phyloP scores from a whole-genome alignment of 2,797 vertebrate species.

The Falco cherrug region DNA sequence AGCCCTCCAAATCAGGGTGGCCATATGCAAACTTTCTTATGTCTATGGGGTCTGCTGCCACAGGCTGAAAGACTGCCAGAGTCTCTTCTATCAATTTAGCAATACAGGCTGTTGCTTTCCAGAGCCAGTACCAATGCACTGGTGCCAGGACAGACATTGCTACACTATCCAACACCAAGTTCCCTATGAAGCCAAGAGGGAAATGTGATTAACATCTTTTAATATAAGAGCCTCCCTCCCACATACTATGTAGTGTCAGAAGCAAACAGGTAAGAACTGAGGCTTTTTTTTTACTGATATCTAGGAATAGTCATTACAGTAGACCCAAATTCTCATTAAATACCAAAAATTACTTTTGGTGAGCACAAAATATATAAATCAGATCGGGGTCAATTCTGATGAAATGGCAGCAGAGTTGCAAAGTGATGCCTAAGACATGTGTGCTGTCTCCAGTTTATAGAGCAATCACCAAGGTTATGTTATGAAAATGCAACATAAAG shows the following conservation, averaged over 20 bases:
- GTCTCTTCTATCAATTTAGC: background rate
- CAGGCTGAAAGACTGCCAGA: background rate
- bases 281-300: background rate
- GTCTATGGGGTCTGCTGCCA: fast-evolving
- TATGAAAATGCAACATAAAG: background rate
- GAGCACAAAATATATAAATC: background rate
- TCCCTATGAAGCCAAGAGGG: background rate
- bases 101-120: background rate
- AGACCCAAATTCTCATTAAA: background rate
- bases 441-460: background rate
- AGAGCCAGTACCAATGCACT: background rate
- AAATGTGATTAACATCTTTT: background rate
- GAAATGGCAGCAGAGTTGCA: background rate
- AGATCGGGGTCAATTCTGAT: background rate
- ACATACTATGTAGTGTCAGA: background rate
- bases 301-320: background rate
- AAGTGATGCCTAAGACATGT: background rate
- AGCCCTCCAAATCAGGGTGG: background rate
- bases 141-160: background rate
- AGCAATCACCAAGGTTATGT: background rate
- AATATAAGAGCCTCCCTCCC: background rate
- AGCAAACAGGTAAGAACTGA: background rate
- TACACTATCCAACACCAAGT: background rate
- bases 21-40: background rate
- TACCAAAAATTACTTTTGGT: background rate